phyloP scores from a whole-genome alignment of 2,113 vertebrate genomes.

The Illadopsis cleaveri region DNA sequence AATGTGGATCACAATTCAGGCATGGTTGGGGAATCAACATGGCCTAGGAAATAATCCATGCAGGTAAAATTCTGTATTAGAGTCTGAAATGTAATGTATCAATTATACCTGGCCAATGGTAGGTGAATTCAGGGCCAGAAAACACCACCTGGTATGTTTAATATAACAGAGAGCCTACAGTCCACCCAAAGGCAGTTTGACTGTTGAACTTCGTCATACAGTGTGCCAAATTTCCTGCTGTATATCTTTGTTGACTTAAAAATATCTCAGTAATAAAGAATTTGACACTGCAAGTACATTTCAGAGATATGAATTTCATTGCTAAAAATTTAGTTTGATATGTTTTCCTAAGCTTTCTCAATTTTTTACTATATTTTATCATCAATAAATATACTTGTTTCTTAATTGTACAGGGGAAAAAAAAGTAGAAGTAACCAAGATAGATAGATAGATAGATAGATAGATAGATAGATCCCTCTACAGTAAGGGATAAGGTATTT shows the following conservation, averaged over 20 bases:
- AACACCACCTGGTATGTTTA: neutral
- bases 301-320: neutral
- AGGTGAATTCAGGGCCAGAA: neutral
- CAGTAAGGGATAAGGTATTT: neutral
- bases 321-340: neutral
- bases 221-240: neutral
- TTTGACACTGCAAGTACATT: neutral
- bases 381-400: neutral
- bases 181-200: neutral
- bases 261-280: neutral
- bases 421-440: neutral
- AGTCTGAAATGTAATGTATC: neutral
- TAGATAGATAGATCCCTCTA: neutral
- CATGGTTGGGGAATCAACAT: accelerated
- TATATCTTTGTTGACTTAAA: neutral
- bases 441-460: neutral
- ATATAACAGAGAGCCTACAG: neutral
- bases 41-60: neutral
- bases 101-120: neutral
- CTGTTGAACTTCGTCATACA: neutral
- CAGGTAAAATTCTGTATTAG: neutral
- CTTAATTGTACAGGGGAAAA: neutral
- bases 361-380: neutral
- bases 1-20: neutral
- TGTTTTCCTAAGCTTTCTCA: neutral